phyloP scores from a whole-genome alignment of 2,888 invertebrate genomes.

The Phasia obesa region DNA sequence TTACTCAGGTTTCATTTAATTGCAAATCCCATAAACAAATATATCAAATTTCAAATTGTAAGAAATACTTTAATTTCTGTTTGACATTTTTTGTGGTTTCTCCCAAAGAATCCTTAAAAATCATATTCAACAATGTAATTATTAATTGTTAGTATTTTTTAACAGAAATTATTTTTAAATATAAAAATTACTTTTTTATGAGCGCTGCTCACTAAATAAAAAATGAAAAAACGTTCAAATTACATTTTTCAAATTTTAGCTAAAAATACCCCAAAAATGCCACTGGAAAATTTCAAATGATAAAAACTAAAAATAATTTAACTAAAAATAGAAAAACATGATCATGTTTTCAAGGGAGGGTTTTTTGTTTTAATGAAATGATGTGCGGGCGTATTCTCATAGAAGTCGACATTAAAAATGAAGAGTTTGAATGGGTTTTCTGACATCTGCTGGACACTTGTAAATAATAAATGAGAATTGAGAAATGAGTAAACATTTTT shows the following conservation, averaged over 20 bases:
- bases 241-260: neutral
- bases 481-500: slow-evolving; percentile 39
- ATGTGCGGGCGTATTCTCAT: slow-evolving; percentile 37
- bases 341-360: slow-evolving; percentile 38
- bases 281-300: neutral
- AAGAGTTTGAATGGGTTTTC: slow-evolving; percentile 26
- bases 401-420: slow-evolving; percentile 32
- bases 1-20: slow-evolving; percentile 47
- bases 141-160: too few relatives aligned
- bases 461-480: slow-evolving; percentile 65
- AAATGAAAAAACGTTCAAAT: neutral
- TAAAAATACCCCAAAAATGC: slow-evolving; percentile 36
- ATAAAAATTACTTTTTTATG: slow-evolving; percentile 8
- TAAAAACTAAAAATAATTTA: slow-evolving; percentile 22
- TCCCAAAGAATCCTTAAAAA: slow-evolving; percentile 57
- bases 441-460: slow-evolving; percentile 69
- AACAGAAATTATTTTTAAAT: neutral
- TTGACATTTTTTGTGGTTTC: slow-evolving; percentile 17
- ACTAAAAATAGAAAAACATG: slow-evolving; percentile 54
- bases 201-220: slow-evolving; percentile 27
- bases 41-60: slow-evolving; percentile 50
- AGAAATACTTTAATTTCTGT: slow-evolving; percentile 52
- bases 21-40: slow-evolving; percentile 52
- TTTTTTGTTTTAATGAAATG: slow-evolving; percentile 13
- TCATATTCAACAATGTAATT: neutral